phyloP scores from a whole-genome alignment of 2,888 invertebrate genomes.

The Caenorhabditis sp. region DNA sequence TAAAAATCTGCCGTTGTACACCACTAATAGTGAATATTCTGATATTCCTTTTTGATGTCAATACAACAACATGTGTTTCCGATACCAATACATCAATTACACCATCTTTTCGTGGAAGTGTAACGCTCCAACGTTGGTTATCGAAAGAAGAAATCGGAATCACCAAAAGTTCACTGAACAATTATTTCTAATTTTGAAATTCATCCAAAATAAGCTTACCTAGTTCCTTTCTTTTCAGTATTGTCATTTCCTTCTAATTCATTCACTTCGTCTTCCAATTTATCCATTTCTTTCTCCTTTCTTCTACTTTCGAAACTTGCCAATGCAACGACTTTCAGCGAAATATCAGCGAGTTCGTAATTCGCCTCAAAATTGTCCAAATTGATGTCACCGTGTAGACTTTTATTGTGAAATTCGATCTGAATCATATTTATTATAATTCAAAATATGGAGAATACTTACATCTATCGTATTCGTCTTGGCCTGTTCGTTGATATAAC shows the following conservation, averaged over 20 bases:
- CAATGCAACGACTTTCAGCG: slow-evolving; percentile 80
- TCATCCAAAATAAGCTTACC: neutral
- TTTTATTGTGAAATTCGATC: slow-evolving; percentile 90
- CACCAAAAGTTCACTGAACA: slow-evolving; percentile 19
- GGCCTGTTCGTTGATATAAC: slow-evolving; percentile 81
- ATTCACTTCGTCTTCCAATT: slow-evolving; percentile 12
- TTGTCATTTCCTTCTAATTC: neutral
- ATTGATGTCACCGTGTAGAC: slow-evolving; percentile 87
- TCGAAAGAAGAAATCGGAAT: slow-evolving; percentile 27
- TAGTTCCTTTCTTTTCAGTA: slow-evolving; percentile 19
- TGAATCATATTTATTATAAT: slow-evolving; percentile 15
- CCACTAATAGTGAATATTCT: slow-evolving; percentile 87
- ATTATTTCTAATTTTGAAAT: neutral
- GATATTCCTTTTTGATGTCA: slow-evolving; percentile 81
- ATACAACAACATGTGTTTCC: slow-evolving; percentile 81
- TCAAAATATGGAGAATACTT: no score
- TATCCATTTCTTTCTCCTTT: slow-evolving; percentile 32
- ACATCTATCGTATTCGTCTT: slow-evolving; percentile 81
- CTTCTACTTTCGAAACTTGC: slow-evolving; percentile 42
- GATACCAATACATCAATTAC: slow-evolving; percentile 76
- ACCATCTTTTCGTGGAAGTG: slow-evolving; percentile 77
- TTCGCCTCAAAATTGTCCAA: slow-evolving; percentile 83
- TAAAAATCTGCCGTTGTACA: slow-evolving; percentile 82
- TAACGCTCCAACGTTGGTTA: slow-evolving; percentile 48
- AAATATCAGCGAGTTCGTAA: slow-evolving; percentile 88